Percentiles rank a stretch among this genome's conserved stretches.
phyloP scores from a whole-genome alignment of 2,888 invertebrate genomes.

The Hartigia nigra region DNA sequence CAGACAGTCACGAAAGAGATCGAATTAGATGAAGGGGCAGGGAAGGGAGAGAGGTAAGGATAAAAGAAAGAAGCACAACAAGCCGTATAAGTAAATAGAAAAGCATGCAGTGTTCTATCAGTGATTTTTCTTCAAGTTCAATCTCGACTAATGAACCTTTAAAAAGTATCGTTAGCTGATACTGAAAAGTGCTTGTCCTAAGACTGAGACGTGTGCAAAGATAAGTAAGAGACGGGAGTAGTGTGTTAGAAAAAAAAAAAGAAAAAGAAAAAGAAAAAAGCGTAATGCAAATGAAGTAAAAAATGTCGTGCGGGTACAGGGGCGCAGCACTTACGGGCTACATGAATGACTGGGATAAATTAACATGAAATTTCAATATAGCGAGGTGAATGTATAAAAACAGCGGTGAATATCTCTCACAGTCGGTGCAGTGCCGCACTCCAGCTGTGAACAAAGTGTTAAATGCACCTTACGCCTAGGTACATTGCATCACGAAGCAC shows the following conservation, averaged over 20 bases:
- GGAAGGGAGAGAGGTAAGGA: slow-evolving; percentile 27
- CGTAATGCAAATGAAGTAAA: slow-evolving; percentile 17
- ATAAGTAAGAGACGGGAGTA: slow-evolving; percentile 9
- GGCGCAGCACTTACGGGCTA: slow-evolving; percentile 45
- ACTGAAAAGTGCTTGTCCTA: neutral
- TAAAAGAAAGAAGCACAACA: slow-evolving; percentile 31
- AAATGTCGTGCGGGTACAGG: slow-evolving; percentile 43
- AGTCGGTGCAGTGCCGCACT: slow-evolving; percentile 62
- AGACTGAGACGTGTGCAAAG: neutral
- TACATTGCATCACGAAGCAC: slow-evolving; percentile 54
- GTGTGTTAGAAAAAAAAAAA: slow-evolving; percentile 18
- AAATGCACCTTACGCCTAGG: slow-evolving; percentile 54
- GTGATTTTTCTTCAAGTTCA: neutral
- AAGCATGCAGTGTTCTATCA: slow-evolving; percentile 13
- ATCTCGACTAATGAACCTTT: neutral
- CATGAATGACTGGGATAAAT: slow-evolving; percentile 51
- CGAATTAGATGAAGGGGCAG: slow-evolving; percentile 38
- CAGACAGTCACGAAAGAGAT: slow-evolving; percentile 65
- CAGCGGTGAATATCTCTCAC: slow-evolving; percentile 58
- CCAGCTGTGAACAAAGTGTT: slow-evolving; percentile 64
- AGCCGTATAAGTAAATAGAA: slow-evolving; percentile 15
- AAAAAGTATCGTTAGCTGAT: neutral
- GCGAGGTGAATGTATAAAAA: slow-evolving; percentile 39
- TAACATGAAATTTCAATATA: slow-evolving; percentile 37
- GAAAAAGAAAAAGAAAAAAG: slow-evolving; percentile 16